Evolutionary conservation across 1,140 invertebrate species (phyloP).

Genomic region (Choristoneura fumiferana): DNA sequence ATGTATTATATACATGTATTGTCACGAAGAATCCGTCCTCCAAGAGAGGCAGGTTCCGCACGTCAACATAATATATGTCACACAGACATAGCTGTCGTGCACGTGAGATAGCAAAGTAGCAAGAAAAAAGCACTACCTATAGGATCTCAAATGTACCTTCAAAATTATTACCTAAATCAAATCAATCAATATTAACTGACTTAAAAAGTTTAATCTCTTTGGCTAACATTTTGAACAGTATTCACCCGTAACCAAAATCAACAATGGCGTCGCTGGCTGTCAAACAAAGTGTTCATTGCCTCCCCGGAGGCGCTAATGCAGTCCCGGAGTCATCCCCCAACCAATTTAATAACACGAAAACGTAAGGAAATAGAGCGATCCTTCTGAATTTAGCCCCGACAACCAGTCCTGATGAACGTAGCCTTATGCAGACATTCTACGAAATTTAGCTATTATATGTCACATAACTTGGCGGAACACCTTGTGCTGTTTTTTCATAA

Average conservation of each 20-base stretch:
- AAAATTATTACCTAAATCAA: no score
- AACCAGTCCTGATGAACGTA: background rate
- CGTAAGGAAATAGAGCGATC: conserved; percentile 10
- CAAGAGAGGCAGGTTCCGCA: no score
- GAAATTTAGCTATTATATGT: conserved; percentile 2
- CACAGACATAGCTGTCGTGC: no score
- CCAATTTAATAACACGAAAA: conserved; percentile 15
- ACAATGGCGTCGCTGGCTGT: background rate
- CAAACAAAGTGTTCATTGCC: conserved; percentile 7
- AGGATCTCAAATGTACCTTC: no score
- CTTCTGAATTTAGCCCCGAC: conserved; percentile 6
- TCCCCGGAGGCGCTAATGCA: background rate
- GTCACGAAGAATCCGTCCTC: no score
- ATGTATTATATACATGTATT: no score
- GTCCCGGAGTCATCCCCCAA: background rate
- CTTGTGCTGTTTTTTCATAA: background rate
- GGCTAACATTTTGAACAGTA: background rate
- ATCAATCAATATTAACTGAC: no score
- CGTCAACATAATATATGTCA: no score
- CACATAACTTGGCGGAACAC: background rate
- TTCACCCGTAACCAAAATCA: conserved; percentile 3
- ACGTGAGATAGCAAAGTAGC: no score
- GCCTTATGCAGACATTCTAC: background rate
- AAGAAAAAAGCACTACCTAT: no score
- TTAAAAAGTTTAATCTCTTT: background rate